These are phyloP conservation scores for Acanthosepion lycidas DNA, from an alignment of 2,888 invertebrate species.

Conservation along the genomic window DNA sequence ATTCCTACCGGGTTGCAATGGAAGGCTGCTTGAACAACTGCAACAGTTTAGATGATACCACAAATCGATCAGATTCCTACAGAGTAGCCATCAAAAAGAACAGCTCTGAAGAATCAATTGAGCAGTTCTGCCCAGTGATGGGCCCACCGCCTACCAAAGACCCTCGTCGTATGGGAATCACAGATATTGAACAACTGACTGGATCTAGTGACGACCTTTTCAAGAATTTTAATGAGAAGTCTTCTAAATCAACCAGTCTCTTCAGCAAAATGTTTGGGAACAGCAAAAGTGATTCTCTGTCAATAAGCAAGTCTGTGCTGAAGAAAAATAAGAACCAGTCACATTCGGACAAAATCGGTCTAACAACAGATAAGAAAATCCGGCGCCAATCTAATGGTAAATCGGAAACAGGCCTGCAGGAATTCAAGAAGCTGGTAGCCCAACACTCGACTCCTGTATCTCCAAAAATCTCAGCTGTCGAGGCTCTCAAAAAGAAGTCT, in stretches of 20 bases:
- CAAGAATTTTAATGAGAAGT: not conserved
- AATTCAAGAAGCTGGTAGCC: constrained; percentile 43
- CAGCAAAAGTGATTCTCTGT: not conserved
- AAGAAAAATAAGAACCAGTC: not conserved
- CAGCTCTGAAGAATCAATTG: not conserved
- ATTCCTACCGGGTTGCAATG: constrained; percentile 66
- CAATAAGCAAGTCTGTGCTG: not conserved
- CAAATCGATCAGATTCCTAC: constrained; percentile 63
- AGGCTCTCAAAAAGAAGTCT: constrained; percentile 39
- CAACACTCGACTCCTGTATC: not conserved
- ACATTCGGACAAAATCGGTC: not conserved
- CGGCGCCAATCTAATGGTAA: not conserved
- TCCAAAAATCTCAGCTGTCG: constrained; percentile 41
- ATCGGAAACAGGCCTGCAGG: not conserved
- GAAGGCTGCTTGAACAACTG: constrained; percentile 10
- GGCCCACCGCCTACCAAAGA: constrained; percentile 52
- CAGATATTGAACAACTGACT: constrained; percentile 67
- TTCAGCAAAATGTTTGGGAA: constrained; percentile 37
- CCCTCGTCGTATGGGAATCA: constrained; percentile 64
- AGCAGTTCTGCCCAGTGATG: not conserved
- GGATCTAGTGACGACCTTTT: not conserved
- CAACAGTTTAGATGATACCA: not conserved
- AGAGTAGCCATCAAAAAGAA: constrained; percentile 60
- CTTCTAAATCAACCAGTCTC: not conserved
- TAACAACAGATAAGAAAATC: not conserved